Evolutionary conservation across 2,797 vertebrate species (phyloP).

Genomic region (Capromys pilorides): DNA sequence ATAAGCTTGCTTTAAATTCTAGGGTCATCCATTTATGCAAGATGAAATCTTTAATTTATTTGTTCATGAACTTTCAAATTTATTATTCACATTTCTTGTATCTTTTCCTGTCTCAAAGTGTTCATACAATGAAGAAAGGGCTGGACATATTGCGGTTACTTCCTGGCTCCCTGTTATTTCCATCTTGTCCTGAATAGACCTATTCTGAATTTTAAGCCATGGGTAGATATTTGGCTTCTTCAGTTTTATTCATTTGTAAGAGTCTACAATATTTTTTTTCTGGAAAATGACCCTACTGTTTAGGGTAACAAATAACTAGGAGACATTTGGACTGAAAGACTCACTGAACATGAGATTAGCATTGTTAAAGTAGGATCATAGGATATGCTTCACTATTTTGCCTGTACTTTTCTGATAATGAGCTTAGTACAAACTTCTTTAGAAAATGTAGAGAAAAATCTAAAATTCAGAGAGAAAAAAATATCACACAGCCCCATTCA

Average conservation of each 20-base stretch:
- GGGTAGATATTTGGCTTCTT: background rate
- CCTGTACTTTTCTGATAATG: background rate
- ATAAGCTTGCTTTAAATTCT: background rate
- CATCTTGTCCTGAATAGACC: background rate
- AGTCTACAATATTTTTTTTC: background rate
- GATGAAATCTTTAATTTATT: slow-evolving; percentile 4
- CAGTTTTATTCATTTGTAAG: slow-evolving; percentile 25
- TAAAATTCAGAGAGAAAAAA: slow-evolving; percentile 8
- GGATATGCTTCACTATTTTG: background rate
- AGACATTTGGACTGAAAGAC: background rate
- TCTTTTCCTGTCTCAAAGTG: background rate
- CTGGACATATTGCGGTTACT: background rate
- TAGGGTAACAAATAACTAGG: background rate
- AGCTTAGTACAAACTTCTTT: background rate
- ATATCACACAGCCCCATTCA: background rate
- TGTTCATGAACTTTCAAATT: background rate
- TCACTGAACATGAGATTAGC: background rate
- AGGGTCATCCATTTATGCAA: background rate
- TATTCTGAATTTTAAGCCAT: background rate
- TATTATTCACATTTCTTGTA: background rate
- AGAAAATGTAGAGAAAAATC: slow-evolving; percentile 27
- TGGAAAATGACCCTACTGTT: background rate
- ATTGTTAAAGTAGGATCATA: background rate
- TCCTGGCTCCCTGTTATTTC: background rate
- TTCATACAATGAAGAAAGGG: background rate